phyloP scores from a whole-genome alignment of 2,113 vertebrate genomes.

The Caranx ignobilis region DNA sequence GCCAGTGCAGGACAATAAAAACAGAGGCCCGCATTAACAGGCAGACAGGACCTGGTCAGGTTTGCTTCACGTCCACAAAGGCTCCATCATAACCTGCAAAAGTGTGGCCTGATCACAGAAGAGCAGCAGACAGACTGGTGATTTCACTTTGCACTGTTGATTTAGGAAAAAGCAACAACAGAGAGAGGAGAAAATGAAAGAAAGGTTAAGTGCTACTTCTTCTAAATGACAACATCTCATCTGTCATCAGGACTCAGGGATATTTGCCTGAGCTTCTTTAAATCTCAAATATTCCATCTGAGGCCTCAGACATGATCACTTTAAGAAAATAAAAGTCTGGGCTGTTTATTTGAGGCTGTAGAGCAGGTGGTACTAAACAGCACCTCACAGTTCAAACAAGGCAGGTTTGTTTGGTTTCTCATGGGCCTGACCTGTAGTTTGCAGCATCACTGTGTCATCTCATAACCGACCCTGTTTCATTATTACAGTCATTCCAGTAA shows the following conservation, averaged over 20 bases:
- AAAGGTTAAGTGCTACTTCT: not conserved
- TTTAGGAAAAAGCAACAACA: not conserved
- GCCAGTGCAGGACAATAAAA: slow-evolving; percentile 56
- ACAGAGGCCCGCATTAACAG: slow-evolving; percentile 34
- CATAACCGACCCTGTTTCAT: slow-evolving; percentile 21
- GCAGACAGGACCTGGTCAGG: slow-evolving; percentile 2
- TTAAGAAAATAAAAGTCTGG: not conserved
- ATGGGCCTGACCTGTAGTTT: slow-evolving; percentile 15
- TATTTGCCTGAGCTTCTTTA: too few relatives aligned
- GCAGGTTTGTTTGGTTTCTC: slow-evolving; percentile 45
- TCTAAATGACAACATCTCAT: not conserved
- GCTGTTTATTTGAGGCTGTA: not conserved
- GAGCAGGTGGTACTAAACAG: slow-evolving; percentile 1
- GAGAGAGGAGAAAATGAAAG: not conserved
- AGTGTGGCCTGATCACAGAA: not conserved
- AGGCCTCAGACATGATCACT: not conserved
- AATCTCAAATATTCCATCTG: not conserved
- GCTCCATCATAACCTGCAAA: not conserved
- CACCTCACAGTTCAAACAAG: slow-evolving; percentile 4
- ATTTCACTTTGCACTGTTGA: not conserved
- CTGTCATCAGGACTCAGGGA: too few relatives aligned
- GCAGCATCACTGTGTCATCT: slow-evolving; percentile 48
- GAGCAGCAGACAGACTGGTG: not conserved
- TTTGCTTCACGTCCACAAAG: not conserved
- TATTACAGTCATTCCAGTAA: slow-evolving; percentile 43